Evolutionary conservation across 35 echinoderm and acorn worm genomes (phyloP), one percentile per base, ranked within the genome.

Genomic region (Acanthaster planci): DNA sequence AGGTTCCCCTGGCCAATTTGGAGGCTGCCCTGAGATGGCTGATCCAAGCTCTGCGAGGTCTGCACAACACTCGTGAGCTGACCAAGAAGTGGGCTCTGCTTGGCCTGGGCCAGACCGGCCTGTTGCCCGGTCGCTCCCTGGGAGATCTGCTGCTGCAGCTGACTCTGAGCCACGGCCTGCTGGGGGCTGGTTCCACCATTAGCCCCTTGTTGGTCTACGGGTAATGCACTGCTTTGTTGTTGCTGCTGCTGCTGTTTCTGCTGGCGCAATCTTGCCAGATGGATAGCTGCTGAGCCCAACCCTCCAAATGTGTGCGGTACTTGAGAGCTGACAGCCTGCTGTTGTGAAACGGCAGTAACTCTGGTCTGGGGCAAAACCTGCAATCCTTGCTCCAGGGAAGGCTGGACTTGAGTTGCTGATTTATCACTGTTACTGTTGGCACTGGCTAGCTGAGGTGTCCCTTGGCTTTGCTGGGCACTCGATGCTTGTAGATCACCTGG

Each of bases 251-350:
- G 64, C 23, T 72, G 64, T 29, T 72, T 72, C 23, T 72, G 64
- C 34, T 72, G 64, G 29, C 64, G 64, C 29, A 72, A 26, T 72
- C 64, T 72, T 72, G 64, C 64, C 64, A 72, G 30, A 72, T 72
- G 64, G 14, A 72, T 72, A 14, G 64, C 64, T 31, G 64, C 64
- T 26, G 64, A 72, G 26, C 64, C 64, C 22, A 72, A 26, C 34
- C 64, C 64, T 31, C 64, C 34, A 72, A 72, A 72, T 26, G 64
- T 21, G 4, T 12, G 42, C 42, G 4, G 42, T 47, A 4, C 42
- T 47, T 47, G 42, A 47, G 42, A 47, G 42, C 12, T 47, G 42
- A 47, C 42, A 6, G 12, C 12, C 23, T 72, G 64, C 30, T 60
- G 57, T 2, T 72, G 64, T 31, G 64, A 14, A 31, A 31, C 26